Percentiles rank a stretch among this genome's conserved stretches.
phyloP scores from a whole-genome alignment of 2,888 invertebrate species.

The Mimas tiliae region DNA sequence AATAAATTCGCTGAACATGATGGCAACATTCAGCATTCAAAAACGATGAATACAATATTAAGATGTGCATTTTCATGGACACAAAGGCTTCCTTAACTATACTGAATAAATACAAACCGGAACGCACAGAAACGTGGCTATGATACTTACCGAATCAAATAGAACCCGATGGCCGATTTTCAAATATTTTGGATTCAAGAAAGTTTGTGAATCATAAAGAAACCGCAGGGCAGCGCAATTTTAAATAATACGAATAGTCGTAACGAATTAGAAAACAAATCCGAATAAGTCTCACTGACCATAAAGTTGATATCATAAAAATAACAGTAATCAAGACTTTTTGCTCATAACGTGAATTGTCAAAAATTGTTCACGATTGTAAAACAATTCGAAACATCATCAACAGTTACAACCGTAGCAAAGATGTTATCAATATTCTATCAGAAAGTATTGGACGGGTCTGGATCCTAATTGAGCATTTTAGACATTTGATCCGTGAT shows the following conservation, averaged over 20 bases:
- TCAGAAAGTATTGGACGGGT: slow-evolving; percentile 59
- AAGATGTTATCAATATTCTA: slow-evolving; percentile 56
- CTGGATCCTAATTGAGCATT: slow-evolving; percentile 57
- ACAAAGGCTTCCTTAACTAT: not conserved
- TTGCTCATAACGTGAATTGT: slow-evolving; percentile 11
- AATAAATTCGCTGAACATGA: not conserved
- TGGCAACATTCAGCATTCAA: not conserved
- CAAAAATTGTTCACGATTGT: slow-evolving; percentile 39
- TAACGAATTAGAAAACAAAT: not conserved
- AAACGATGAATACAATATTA: not conserved
- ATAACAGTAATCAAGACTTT: slow-evolving; percentile 9
- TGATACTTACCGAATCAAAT: not conserved
- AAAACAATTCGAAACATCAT: slow-evolving; percentile 49
- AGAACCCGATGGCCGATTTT: not conserved
- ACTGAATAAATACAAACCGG: not conserved
- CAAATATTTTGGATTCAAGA: not conserved
- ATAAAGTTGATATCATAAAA: not conserved
- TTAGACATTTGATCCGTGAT: slow-evolving; percentile 51
- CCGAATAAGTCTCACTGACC: not conserved
- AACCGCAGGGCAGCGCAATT: not conserved
- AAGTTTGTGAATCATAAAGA: not conserved
- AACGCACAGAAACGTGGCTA: not conserved
- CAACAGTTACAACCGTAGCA: slow-evolving; percentile 47
- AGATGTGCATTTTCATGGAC: not conserved
- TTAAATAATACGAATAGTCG: not conserved